phyloP scores from a whole-genome alignment of 2,797 vertebrate genomes.

The Anabas testudineus region DNA sequence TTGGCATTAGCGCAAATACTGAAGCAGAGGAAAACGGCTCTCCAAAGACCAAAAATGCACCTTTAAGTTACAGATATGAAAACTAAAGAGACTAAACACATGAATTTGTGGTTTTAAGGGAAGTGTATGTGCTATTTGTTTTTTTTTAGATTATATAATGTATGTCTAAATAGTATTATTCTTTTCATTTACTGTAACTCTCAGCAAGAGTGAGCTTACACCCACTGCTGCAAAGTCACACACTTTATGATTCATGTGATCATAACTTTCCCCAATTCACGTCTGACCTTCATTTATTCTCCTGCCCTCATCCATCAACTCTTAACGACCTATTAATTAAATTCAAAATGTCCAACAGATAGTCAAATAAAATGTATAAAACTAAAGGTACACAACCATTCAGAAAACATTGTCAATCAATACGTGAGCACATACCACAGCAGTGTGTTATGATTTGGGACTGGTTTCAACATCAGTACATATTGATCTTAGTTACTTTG shows the following conservation, averaged over 20 bases:
- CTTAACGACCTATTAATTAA: background rate
- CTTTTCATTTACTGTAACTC: no score
- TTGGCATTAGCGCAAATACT: background rate
- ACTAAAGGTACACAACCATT: background rate
- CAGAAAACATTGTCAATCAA: background rate
- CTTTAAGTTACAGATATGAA: no score
- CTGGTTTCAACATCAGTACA: slow-evolving; percentile 8
- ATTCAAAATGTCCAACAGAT: background rate
- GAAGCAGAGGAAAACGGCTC: background rate
- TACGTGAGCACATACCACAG: background rate
- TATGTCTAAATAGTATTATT: no score
- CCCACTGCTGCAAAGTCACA: no score
- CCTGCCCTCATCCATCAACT: background rate
- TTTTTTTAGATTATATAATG: no score
- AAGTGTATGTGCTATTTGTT: background rate
- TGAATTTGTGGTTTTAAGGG: background rate
- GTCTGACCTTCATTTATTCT: background rate
- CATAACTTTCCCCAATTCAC: background rate
- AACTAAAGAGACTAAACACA: slow-evolving; percentile 1
- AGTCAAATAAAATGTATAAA: background rate
- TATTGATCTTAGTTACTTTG: slow-evolving; percentile 15
- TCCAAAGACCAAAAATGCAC: background rate
- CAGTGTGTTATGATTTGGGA: background rate
- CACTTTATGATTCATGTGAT: background rate
- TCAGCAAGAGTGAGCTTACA: no score